Evolutionary conservation across 2,797 vertebrate species (phyloP), one percentile per base, ranked within the genome.

Genomic region (Tenualosa ilisha): DNA sequence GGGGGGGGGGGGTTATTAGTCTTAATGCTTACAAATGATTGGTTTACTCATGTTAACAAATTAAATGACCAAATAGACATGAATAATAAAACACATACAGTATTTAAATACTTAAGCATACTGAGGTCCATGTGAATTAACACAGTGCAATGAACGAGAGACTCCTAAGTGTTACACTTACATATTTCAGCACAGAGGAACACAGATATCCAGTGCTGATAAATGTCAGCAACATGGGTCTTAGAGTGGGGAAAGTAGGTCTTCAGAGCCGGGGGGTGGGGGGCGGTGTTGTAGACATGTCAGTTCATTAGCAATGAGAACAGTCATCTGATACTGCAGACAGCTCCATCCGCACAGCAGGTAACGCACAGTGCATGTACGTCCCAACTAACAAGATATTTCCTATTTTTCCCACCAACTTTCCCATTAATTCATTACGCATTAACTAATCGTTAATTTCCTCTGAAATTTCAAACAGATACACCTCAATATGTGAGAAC

Each of bases 331-430:
- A 91, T 90, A 91, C 90, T 86, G 85, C 89, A 82, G 82, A 83
- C 87, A 90, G 92, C 91, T 94, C 92, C 91, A 92, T 91, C 89
- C 86, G 91, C 92, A 79, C 92, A 93, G 91, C 92, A 93, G 92
- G 93, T 92, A 89, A 31, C 31, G 31, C 31, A 31, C 84, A 86
- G 56, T 51, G 1, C 7, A 68, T 49, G 87, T 83, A 87, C 81
- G 82, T 93, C 87, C 90, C 89, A 88, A 88, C 90, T 88, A 86
- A 91, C 86, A 90, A 93, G 93, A 91, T n/a, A 90, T 85, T 81
- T 87, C 89, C 89, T 91, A 85, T 75, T 49, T 31, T n/a, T 50
- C 61, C 12, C 83, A 83, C 87, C 50, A 51, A 9, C 3, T 51
- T 51, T 12, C 50, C 50, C 1, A 51, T 51, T 9, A 51, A 9